Evolutionary conservation across 1,140 invertebrate species (phyloP).

Genomic region (Drosophila serrata): DNA sequence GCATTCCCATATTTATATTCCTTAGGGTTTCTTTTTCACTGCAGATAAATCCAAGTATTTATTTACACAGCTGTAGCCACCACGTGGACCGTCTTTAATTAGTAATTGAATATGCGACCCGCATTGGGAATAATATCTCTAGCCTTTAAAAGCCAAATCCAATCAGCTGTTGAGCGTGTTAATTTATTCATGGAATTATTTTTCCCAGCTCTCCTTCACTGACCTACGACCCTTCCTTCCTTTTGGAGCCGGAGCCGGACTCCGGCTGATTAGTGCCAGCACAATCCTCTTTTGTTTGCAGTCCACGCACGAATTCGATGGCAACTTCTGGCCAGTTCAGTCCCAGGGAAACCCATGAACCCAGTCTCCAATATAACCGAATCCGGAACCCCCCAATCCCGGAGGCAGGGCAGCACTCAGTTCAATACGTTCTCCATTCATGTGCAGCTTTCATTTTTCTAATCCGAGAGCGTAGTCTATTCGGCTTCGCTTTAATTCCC

Average conservation of each 20-base stretch:
- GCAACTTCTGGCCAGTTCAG: slow-evolving; percentile 29
- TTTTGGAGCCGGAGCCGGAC: background rate
- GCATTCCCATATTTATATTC: background rate
- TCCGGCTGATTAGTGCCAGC: slow-evolving; percentile 33
- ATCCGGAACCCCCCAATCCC: background rate
- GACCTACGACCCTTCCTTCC: slow-evolving; percentile 18
- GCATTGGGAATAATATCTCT: slow-evolving; percentile 23
- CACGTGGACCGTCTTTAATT: slow-evolving; percentile 43
- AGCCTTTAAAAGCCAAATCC: slow-evolving; percentile 64
- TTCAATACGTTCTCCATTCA: slow-evolving; percentile 58
- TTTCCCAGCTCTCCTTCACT: slow-evolving; percentile 9
- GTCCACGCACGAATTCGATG: slow-evolving; percentile 63
- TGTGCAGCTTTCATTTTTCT: slow-evolving; percentile 40
- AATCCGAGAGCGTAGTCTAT: slow-evolving; percentile 50
- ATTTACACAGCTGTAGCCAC: background rate
- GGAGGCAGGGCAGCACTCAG: slow-evolving; percentile 12
- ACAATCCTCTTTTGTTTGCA: slow-evolving; percentile 61
- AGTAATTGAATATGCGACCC: slow-evolving; percentile 67
- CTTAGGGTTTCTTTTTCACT: background rate
- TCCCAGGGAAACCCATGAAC: background rate
- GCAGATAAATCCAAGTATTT: slow-evolving; percentile 15
- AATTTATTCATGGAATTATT: slow-evolving; percentile 76
- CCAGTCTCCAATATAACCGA: slow-evolving; percentile 2
- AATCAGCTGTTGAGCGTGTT: slow-evolving; percentile 75
- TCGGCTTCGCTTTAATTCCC: slow-evolving; percentile 60